phyloP scores from a whole-genome alignment of 1,140 invertebrate species.

The Phocides pigmalion region DNA sequence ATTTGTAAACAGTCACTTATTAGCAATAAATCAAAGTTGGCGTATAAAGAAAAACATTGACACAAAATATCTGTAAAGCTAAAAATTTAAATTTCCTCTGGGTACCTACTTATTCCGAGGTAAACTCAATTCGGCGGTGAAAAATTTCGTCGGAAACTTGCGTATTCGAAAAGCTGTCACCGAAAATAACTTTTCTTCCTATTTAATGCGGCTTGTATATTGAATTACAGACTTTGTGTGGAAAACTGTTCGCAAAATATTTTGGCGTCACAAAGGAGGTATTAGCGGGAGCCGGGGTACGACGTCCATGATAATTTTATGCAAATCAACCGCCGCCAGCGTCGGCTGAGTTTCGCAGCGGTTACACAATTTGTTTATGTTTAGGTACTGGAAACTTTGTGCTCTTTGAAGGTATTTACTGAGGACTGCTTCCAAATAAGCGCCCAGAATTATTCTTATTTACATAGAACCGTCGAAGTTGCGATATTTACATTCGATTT shows the following conservation, averaged over 20 bases:
- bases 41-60: background rate
- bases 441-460: conserved; percentile 31
- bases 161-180: conserved; percentile 26
- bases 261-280: conserved; percentile 79
- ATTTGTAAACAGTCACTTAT: no score
- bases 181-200: conserved; percentile 52
- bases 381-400: conserved; percentile 49
- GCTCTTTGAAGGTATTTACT: conserved; percentile 23
- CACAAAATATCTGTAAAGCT: background rate
- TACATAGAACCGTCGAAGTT: conserved; percentile 15
- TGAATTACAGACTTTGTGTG: conserved; percentile 80
- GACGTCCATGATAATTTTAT: conserved; percentile 66
- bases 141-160: conserved; percentile 29
- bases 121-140: conserved; percentile 26
- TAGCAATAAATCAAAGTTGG: no score
- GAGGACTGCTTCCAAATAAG: conserved; percentile 34
- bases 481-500: conserved; percentile 6
- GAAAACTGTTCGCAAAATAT: conserved; percentile 82
- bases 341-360: conserved; percentile 56
- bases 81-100: conserved; percentile 22
- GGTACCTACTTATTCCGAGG: conserved; percentile 11
- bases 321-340: conserved; percentile 66
- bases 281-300: conserved; percentile 53
- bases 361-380: conserved; percentile 72
- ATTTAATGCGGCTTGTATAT: conserved; percentile 58